Evolutionary conservation across 1,140 invertebrate genomes (phyloP).

Genomic region (Andricus grossulariae): DNA sequence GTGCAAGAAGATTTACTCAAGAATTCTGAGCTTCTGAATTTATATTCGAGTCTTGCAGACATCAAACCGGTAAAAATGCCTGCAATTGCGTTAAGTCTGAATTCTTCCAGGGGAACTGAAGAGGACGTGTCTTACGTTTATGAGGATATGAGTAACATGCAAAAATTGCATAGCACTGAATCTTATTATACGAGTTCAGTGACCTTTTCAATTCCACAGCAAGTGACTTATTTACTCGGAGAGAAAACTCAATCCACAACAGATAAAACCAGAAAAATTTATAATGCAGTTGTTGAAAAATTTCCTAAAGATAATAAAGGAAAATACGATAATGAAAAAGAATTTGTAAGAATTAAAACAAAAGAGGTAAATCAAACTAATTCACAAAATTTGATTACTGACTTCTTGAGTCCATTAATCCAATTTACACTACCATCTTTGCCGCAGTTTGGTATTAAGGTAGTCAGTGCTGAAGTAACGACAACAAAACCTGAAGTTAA

Average conservation of each 20-base stretch:
- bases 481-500: neutral
- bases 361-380: slow-evolving; percentile 7
- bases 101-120: slow-evolving; percentile 4
- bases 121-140: slow-evolving; percentile 13
- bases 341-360: neutral
- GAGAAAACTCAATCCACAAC: neutral
- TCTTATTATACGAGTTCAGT: slow-evolving; percentile 27
- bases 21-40: slow-evolving; percentile 21
- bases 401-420: neutral
- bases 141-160: slow-evolving; percentile 22
- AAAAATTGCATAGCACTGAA: slow-evolving; percentile 22
- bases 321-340: neutral
- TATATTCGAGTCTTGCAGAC: slow-evolving; percentile 23
- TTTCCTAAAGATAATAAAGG: neutral
- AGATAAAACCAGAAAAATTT: neutral
- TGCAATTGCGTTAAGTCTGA: slow-evolving; percentile 17
- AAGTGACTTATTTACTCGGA: slow-evolving; percentile 9
- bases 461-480: slow-evolving; percentile 36
- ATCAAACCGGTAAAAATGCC: slow-evolving; percentile 21
- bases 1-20: slow-evolving; percentile 8
- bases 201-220: neutral
- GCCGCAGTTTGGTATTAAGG: slow-evolving; percentile 37
- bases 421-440: slow-evolving; percentile 38
- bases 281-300: neutral
- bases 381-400: slow-evolving; percentile 8